phyloP scores from a whole-genome alignment of 2,113 vertebrate species.

The Maccullochella peelii region DNA sequence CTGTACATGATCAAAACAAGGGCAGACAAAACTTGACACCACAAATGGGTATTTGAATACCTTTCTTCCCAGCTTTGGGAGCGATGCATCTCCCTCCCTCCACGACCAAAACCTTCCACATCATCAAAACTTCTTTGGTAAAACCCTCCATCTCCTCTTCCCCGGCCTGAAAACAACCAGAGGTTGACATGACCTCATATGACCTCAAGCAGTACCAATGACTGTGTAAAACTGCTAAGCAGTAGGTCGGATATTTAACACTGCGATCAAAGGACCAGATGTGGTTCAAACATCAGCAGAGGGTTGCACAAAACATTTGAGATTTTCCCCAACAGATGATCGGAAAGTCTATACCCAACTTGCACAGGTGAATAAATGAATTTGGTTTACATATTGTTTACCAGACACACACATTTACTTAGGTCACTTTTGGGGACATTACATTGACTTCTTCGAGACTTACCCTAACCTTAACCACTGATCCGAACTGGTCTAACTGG shows the following conservation, averaged over 20 bases:
- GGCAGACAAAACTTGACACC: background rate
- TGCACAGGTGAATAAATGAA: background rate
- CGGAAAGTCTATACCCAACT: background rate
- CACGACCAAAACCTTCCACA: conserved; percentile 97
- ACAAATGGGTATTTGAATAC: conserved; percentile 77
- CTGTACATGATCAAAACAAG: background rate
- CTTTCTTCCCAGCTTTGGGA: conserved; percentile 99
- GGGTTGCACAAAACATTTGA: background rate
- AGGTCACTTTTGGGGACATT: no score
- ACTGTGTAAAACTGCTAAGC: background rate
- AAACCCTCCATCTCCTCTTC: conserved; percentile 97
- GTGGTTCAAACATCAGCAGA: background rate
- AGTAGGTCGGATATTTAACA: background rate
- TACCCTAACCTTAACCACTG: no score
- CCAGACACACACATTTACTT: background rate
- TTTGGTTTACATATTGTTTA: background rate
- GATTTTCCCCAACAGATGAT: background rate
- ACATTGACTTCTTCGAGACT: no score
- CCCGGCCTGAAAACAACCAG: conserved; percentile 87
- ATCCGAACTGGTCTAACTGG: no score
- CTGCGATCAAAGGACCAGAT: background rate
- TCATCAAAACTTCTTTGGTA: conserved; percentile 99
- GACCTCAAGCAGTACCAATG: background rate
- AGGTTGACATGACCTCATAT: background rate
- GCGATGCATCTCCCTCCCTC: conserved; percentile 96